phyloP scores from a whole-genome alignment of 1,140 invertebrate species.

The Zaprionus taronus region DNA sequence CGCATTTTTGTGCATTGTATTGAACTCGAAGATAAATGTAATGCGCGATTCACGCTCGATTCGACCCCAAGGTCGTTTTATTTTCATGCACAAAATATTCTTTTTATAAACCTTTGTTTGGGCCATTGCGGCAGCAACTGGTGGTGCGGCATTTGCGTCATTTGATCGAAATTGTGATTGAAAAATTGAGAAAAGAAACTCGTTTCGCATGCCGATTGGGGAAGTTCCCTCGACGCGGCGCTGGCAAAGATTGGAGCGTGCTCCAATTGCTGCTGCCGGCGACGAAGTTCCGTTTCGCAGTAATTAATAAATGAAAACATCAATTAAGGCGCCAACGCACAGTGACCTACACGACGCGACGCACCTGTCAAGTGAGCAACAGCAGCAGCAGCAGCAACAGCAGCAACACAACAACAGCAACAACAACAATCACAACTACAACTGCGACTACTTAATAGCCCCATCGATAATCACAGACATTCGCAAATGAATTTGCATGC shows the following conservation, averaged over 20 bases:
- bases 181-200: constrained; percentile 50
- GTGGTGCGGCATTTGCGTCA: constrained; percentile 70
- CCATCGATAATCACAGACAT: constrained; percentile 57
- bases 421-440: constrained; percentile 1
- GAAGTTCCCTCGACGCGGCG: constrained; percentile 57
- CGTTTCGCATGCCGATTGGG: constrained; percentile 54
- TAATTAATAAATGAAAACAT: constrained; percentile 75
- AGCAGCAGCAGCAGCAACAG: not conserved
- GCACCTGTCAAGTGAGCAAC: constrained; percentile 35
- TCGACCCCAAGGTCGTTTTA: constrained; percentile 66
- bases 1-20: constrained; percentile 11
- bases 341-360: constrained; percentile 69
- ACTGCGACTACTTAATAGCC: constrained; percentile 34
- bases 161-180: constrained; percentile 43
- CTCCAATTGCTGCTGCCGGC: constrained; percentile 32
- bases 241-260: constrained; percentile 31
- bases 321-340: constrained; percentile 76
- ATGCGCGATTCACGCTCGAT: constrained; percentile 11
- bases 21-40: constrained; percentile 18
- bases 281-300: constrained; percentile 68
- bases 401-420: not conserved
- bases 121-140: constrained; percentile 30
- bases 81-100: constrained; percentile 69
- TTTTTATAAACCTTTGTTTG: constrained; percentile 68
- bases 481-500: constrained; percentile 72